These are phyloP conservation scores for Lochmaea capreae DNA, from an alignment of 2,888 invertebrate species.

Conservation along the genomic window DNA sequence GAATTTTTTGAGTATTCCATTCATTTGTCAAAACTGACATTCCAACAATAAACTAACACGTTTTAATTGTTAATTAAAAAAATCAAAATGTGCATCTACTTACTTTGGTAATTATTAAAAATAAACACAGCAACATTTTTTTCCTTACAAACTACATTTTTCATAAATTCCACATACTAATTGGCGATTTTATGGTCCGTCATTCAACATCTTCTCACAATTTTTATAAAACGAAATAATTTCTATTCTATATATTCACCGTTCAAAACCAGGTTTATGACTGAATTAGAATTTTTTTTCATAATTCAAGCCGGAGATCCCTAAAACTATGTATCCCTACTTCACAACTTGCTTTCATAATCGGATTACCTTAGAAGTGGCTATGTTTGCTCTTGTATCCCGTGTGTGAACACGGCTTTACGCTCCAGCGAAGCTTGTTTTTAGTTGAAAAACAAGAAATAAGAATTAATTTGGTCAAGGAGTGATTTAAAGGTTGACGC, in stretches of 20 bases:
- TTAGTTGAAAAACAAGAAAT: not conserved
- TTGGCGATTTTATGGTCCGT: not conserved
- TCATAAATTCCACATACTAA: not conserved
- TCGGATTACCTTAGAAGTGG: conserved; percentile 9
- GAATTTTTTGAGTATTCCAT: too few species aligned
- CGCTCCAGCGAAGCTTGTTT: conserved; percentile 2
- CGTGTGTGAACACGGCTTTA: conserved; percentile 4
- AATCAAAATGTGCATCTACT: not conserved
- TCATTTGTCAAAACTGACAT: too few species aligned
- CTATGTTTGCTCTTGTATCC: conserved; percentile 4
- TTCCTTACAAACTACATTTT: conserved; percentile 5
- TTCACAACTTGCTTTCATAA: not conserved
- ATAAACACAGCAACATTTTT: conserved; percentile 13
- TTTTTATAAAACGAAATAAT: not conserved
- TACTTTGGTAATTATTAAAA: conserved; percentile 13
- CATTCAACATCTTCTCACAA: not conserved
- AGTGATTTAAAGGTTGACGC: not conserved
- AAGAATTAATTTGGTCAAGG: not conserved
- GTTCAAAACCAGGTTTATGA: not conserved
- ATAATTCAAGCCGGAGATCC: not conserved
- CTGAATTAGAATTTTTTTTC: conserved; percentile 10
- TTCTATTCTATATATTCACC: not conserved
- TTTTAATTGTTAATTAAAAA: not conserved
- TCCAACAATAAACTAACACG: too few species aligned
- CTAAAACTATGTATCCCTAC: not conserved